Evolutionary conservation across 2,797 vertebrate species (phyloP).

Genomic region (Manis crassicaudata): DNA sequence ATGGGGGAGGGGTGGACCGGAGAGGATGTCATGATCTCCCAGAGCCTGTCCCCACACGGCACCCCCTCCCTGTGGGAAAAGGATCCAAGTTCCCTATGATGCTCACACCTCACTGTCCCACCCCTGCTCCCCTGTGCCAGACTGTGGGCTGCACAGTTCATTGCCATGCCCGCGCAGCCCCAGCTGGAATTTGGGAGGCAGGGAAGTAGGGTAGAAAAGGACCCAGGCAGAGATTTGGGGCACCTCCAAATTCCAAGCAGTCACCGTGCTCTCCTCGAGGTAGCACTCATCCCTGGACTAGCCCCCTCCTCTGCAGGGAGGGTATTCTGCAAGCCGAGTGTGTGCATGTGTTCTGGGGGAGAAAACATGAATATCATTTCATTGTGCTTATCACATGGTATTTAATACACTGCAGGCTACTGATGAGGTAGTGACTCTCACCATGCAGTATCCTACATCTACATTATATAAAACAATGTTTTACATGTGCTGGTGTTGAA

Average conservation of each 20-base stretch:
- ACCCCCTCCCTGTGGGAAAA: not conserved
- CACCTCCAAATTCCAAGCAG: not conserved
- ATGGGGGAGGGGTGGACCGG: not conserved
- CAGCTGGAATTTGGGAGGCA: fast-evolving
- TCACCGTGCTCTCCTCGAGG: not conserved
- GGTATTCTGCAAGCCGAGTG: not conserved
- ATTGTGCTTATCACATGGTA: fast-evolving
- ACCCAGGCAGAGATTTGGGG: not conserved
- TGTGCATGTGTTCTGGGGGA: fast-evolving
- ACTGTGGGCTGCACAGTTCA: not conserved
- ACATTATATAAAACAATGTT: fast-evolving
- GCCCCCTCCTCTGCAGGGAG: not conserved
- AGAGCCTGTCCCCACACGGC: not conserved
- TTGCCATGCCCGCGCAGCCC: not conserved
- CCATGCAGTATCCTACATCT: fast-evolving
- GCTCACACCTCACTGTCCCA: not conserved
- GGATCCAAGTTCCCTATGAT: fast-evolving
- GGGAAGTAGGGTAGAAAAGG: not conserved
- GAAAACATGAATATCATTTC: too few species aligned
- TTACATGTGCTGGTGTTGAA: not conserved
- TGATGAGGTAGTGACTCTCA: not conserved
- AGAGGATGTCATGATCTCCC: not conserved
- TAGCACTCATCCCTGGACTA: not conserved
- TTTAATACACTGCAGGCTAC: not conserved
- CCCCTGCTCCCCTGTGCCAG: not conserved